phyloP scores from a whole-genome alignment of 2,888 invertebrate species.

The Cecidostiba fungosa region DNA sequence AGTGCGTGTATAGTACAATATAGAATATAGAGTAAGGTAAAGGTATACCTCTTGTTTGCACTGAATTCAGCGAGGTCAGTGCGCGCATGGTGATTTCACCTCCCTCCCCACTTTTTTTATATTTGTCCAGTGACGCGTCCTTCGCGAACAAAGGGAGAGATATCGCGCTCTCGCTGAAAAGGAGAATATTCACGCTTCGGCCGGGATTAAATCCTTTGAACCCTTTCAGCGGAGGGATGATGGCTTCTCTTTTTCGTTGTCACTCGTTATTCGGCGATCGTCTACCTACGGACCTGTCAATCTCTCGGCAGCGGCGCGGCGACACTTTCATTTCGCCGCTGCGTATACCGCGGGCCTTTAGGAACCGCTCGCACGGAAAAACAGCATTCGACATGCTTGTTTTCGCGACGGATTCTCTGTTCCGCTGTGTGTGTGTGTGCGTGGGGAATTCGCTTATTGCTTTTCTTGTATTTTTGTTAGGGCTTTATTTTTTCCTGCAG shows the following conservation, averaged over 20 bases:
- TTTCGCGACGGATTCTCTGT: conserved; percentile 28
- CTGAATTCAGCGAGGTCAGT: conserved; percentile 38
- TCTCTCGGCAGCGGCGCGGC: neutral
- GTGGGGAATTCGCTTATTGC: neutral
- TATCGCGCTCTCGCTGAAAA: neutral
- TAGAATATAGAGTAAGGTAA: neutral
- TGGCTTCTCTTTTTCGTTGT: neutral
- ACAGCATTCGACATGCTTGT: conserved; percentile 52
- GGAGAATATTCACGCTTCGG: neutral
- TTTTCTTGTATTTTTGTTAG: neutral
- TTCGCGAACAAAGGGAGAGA: conserved; percentile 64
- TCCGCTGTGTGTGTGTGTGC: neutral
- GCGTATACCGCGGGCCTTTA: conserved; percentile 19
- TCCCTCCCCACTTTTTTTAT: conserved; percentile 47
- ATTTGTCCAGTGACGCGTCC: conserved; percentile 66
- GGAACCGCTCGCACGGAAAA: conserved; percentile 43
- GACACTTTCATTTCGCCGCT: conserved; percentile 32
- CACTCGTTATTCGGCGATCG: neutral
- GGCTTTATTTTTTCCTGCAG: neutral
- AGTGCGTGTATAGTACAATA: neutral
- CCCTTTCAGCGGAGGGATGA: conserved; percentile 30
- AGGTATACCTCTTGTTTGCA: conserved; percentile 45
- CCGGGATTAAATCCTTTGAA: conserved; percentile 40
- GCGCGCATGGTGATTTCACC: conserved; percentile 49
- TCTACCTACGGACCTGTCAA: conserved; percentile 50